Base-by-base conservation (phyloP, 2,113 vertebrate genomes). In the Bos javanicus region DNA sequence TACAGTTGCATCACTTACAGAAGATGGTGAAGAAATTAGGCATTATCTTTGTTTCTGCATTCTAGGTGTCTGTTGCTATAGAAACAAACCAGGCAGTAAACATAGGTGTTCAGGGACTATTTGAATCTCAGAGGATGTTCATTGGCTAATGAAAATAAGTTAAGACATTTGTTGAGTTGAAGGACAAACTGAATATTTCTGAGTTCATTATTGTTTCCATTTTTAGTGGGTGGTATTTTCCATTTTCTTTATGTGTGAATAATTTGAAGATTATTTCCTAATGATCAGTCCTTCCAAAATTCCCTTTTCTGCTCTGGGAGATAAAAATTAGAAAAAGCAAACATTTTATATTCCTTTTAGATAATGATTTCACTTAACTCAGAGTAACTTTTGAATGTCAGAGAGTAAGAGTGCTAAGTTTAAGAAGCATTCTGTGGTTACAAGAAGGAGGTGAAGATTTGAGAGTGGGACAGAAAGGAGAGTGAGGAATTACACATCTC, bases 71-170 rank as follows among this genome's bases (percentile, higher is more conserved):
- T 95, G 82, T 96, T 94, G 78, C 91, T 97, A n/a, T 54, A 76
- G 95, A 92, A 94, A 95, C 74, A 95, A 91, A 93, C 54, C 17
- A 95, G 62, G 62, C 56, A 84, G 21, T 97, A 90, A 95, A 94
- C n/a, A 94, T 36, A 82, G 64, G 85, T 94, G 62, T 92, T 96
- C 26, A 92, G 48, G 60, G 56, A 96, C 52, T 87, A 39, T 95
- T 96, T 96, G 76, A 93, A 62, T 93, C 50, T 96, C 80, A 71
- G 7, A 92, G 64, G 26, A 67, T 87, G 36, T 90, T 96, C 91
- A 90, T 76, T 84, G 74, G 52, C 52, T 95, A 81, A 84, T 94
- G 91, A 94, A 96, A 92, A 90, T 96, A 62, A 96, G 90, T 74
- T 78, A 71, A 96, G 50, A 90, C 50, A 83, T 83, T 80, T 43